Evolutionary conservation across 1,140 invertebrate genomes (phyloP).

Genomic region (Zaprionus inermis): DNA sequence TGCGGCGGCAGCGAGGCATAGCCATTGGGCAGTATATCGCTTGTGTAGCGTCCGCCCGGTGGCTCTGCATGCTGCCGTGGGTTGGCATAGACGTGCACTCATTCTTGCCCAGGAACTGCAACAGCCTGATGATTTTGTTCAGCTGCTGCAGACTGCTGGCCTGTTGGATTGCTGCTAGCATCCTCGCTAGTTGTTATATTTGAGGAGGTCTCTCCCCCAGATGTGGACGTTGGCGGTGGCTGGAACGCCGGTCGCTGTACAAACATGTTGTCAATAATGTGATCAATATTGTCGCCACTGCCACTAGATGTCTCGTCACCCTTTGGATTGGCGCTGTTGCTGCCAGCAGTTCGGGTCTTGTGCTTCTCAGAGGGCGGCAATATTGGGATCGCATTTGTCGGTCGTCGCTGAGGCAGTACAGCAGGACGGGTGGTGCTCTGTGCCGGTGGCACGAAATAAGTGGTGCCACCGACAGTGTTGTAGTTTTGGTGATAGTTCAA

Average conservation of each 20-base stretch:
- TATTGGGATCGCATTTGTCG: slow-evolving; percentile 84
- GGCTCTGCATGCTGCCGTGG: slow-evolving; percentile 34
- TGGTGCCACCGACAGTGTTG: slow-evolving; percentile 83
- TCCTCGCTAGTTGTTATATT: slow-evolving; percentile 27
- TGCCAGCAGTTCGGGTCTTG: slow-evolving; percentile 48
- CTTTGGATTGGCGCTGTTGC: slow-evolving; percentile 17
- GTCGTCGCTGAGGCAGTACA: slow-evolving; percentile 79
- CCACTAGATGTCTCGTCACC: slow-evolving; percentile 46
- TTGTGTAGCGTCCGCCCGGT: slow-evolving; percentile 33
- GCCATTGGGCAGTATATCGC: slow-evolving; percentile 26
- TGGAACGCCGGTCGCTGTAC: slow-evolving; percentile 85
- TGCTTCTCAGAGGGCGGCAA: slow-evolving; percentile 84
- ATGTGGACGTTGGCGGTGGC: slow-evolving; percentile 47
- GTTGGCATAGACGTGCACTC: slow-evolving; percentile 69
- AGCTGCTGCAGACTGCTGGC: slow-evolving; percentile 11
- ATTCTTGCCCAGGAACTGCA: slow-evolving; percentile 70
- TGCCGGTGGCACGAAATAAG: slow-evolving; percentile 80
- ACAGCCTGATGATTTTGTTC: slow-evolving; percentile 67
- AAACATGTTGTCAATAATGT: slow-evolving; percentile 87
- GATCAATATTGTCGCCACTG: slow-evolving; percentile 86
- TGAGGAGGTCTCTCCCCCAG: slow-evolving; percentile 6
- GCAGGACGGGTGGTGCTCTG: slow-evolving; percentile 70
- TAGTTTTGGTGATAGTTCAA: slow-evolving; percentile 77
- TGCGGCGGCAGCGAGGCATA: slow-evolving; percentile 63
- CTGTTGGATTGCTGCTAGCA: slow-evolving; percentile 26